Evolutionary conservation across 2,888 invertebrate genomes (phyloP).

Genomic region (Piscicola geometra): DNA sequence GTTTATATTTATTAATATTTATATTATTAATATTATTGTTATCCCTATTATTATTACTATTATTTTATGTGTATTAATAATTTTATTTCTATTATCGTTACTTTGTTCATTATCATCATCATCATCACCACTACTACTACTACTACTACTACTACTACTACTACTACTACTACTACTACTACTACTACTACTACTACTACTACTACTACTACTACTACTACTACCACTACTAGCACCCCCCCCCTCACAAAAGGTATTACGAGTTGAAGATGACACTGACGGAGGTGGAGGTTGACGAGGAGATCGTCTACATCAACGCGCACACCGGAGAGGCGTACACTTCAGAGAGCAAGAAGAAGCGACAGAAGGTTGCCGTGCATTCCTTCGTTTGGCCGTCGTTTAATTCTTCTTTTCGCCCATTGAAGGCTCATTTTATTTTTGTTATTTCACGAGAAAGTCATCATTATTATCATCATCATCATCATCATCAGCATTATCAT

Average conservation of each 20-base stretch:
- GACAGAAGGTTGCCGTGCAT: slow-evolving; percentile 29
- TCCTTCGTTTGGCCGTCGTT: background rate
- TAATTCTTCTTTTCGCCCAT: background rate
- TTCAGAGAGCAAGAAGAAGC: slow-evolving; percentile 29
- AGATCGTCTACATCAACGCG: slow-evolving; percentile 40
- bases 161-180: background rate
- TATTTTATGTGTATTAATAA: too few species aligned
- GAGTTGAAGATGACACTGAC: slow-evolving; percentile 44
- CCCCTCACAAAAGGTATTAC: slow-evolving; percentile 40
- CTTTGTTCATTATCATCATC: too few species aligned
- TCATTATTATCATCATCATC: background rate
- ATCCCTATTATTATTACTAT: too few species aligned
- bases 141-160: background rate
- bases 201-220: too few species aligned
- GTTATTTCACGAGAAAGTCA: too few species aligned
- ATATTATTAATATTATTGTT: too few species aligned
- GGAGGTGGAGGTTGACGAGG: slow-evolving; percentile 41
- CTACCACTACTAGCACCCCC: background rate
- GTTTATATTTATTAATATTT: too few species aligned
- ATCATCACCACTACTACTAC: too few species aligned
- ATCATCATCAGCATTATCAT: background rate
- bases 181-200: background rate
- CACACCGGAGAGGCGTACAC: slow-evolving; percentile 35
- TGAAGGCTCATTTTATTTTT: too few species aligned
- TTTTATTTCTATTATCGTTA: too few species aligned